phyloP scores from a whole-genome alignment of 2,888 invertebrate genomes.

The Andricus quercusramuli region DNA sequence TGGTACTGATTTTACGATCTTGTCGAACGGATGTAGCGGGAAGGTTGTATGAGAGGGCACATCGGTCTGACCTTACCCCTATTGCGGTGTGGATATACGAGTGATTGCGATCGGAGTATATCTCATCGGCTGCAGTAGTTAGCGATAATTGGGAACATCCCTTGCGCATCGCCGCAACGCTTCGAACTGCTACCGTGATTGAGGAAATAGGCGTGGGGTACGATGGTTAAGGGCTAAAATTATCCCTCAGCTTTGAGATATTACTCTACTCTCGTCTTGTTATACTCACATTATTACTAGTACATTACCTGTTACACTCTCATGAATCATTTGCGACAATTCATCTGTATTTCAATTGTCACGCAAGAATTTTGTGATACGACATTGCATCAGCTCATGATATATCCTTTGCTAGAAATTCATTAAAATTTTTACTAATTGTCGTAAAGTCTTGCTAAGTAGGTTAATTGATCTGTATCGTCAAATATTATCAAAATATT shows the following conservation, averaged over 20 bases:
- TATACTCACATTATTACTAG: constrained; percentile 25
- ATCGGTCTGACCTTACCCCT: constrained; percentile 39
- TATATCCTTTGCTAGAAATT: not conserved
- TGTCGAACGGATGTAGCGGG: constrained; percentile 15
- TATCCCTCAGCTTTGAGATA: constrained; percentile 59
- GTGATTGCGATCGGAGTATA: constrained; percentile 63
- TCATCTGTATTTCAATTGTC: constrained; percentile 16
- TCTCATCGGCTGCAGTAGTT: constrained; percentile 71
- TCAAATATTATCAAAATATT: too few species aligned
- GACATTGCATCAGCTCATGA: not conserved
- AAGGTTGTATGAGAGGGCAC: constrained; percentile 15
- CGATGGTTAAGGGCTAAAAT: constrained; percentile 65
- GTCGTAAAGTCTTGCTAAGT: not conserved
- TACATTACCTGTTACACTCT: constrained; percentile 15
- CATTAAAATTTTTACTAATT: not conserved
- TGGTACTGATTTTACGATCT: constrained; percentile 33
- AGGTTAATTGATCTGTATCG: too few species aligned
- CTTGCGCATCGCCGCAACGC: constrained; percentile 71
- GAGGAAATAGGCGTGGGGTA: constrained; percentile 71
- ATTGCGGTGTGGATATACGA: constrained; percentile 49
- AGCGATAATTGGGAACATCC: constrained; percentile 76
- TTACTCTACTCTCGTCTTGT: constrained; percentile 42
- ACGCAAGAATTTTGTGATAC: not conserved
- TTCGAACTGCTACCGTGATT: constrained; percentile 68
- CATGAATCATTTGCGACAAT: constrained; percentile 25